Evolutionary conservation across 1,140 invertebrate species (phyloP).

Genomic region (Xylocopa sonorina): DNA sequence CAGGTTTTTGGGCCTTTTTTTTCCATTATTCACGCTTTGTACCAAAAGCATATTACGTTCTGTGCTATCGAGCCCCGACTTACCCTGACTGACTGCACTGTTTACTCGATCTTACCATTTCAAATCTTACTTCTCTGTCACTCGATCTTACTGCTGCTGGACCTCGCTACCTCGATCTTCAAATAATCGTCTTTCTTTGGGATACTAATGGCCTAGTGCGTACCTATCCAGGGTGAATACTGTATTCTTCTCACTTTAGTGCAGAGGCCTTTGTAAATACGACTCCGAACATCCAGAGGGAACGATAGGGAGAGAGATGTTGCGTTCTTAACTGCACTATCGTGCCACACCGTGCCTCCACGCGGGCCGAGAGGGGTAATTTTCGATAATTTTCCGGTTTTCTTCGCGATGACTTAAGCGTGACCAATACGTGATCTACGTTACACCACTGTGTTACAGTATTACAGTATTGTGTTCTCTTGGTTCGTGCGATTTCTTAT

Average conservation of each 20-base stretch:
- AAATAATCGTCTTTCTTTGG: slow-evolving; percentile 48
- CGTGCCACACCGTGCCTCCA: not conserved
- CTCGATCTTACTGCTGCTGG: slow-evolving; percentile 8
- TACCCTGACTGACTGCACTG: slow-evolving; percentile 67
- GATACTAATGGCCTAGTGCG: slow-evolving; percentile 49
- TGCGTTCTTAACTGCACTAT: not conserved
- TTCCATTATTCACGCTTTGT: slow-evolving; percentile 64
- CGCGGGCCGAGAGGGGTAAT: slow-evolving; percentile 36
- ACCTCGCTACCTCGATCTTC: not conserved
- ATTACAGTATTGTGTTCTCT: not conserved
- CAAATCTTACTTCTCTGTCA: slow-evolving; percentile 5
- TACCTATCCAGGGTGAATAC: not conserved
- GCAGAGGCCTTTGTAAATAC: slow-evolving; percentile 50
- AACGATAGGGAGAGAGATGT: not conserved
- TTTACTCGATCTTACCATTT: slow-evolving; percentile 34
- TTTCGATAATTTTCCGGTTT: slow-evolving; percentile 54
- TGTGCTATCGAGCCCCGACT: slow-evolving; percentile 77
- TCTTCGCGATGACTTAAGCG: slow-evolving; percentile 44
- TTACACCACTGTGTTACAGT: not conserved
- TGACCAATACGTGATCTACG: slow-evolving; percentile 28
- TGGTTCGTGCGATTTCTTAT: not conserved
- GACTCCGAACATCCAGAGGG: not conserved
- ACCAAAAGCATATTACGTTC: slow-evolving; percentile 70
- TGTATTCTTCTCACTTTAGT: not conserved
- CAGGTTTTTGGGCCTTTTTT: slow-evolving; percentile 60